Conservation (phyloP, 2,797 vertebrate genomes). For the Helarctos malayanus region DNA sequence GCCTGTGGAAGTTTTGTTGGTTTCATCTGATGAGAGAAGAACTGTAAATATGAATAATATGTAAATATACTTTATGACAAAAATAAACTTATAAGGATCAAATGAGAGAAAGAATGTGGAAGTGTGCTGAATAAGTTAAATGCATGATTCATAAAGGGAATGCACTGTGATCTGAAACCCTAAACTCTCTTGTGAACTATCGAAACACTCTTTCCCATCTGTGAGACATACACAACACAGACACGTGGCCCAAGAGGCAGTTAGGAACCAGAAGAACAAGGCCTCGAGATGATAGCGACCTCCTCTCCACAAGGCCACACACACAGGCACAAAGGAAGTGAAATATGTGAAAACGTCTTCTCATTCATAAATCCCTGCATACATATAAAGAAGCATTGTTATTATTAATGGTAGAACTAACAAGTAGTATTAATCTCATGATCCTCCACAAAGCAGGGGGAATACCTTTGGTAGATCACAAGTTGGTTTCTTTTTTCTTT, state of each 20-base stretch:
- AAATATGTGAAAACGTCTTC: background rate
- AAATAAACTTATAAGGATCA: conserved; percentile 73
- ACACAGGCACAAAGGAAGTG: background rate
- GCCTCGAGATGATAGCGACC: background rate
- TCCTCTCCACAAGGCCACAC: background rate
- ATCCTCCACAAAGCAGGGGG: background rate
- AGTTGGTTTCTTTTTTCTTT: background rate
- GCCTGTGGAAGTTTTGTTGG: conserved; percentile 35
- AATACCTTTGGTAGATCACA: background rate
- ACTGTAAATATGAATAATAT: conserved; percentile 78
- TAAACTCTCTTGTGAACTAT: background rate
- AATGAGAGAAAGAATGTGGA: conserved; percentile 41
- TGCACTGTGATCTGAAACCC: background rate
- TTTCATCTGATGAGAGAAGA: conserved; percentile 64
- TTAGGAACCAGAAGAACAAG: background rate
- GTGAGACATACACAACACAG: background rate
- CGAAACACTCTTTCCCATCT: background rate
- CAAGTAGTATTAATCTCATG: background rate
- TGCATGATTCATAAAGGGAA: background rate
- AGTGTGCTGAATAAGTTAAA: conserved; percentile 61
- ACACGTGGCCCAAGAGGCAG: background rate
- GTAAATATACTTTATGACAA: conserved; percentile 72
- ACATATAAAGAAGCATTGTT: background rate
- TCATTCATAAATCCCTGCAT: background rate
- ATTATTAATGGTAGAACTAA: background rate